These are phyloP conservation scores for Esox niger DNA, from an alignment of 2,113 vertebrate genomes.

Conservation along the genomic window DNA sequence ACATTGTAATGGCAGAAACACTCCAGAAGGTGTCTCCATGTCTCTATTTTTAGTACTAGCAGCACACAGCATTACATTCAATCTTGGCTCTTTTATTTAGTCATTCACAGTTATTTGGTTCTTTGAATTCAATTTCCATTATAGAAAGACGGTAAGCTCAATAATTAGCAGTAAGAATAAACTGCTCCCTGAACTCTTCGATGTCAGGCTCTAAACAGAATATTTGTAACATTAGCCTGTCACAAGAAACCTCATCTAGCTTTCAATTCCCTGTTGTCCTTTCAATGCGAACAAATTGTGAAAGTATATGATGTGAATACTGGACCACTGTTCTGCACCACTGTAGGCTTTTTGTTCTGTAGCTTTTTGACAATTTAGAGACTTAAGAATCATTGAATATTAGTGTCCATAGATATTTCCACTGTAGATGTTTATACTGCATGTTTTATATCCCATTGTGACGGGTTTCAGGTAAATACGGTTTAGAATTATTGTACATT, in stretches of 20 bases:
- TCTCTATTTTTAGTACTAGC: slow-evolving; percentile 38
- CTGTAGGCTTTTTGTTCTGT: not conserved
- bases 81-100: not conserved
- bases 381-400: not conserved
- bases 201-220: not conserved
- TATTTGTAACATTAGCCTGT: not conserved
- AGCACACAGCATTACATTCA: not conserved
- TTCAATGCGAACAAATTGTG: not conserved
- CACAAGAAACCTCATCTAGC: not conserved
- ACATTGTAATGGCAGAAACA: slow-evolving; percentile 18
- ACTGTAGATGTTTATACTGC: not conserved
- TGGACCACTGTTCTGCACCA: not conserved
- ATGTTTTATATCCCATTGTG: not conserved
- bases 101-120: not conserved
- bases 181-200: not conserved
- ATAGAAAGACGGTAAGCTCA: not conserved
- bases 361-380: not conserved
- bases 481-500: not conserved
- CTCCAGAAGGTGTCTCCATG: slow-evolving; percentile 66
- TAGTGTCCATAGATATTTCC: not conserved
- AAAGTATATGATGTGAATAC: not conserved
- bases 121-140: not conserved
- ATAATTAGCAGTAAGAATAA: not conserved
- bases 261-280: not conserved
- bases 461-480: not conserved